Evolutionary conservation across 2,113 vertebrate species (phyloP), one percentile per base, ranked within the genome.

Genomic region (Verasper variegatus): DNA sequence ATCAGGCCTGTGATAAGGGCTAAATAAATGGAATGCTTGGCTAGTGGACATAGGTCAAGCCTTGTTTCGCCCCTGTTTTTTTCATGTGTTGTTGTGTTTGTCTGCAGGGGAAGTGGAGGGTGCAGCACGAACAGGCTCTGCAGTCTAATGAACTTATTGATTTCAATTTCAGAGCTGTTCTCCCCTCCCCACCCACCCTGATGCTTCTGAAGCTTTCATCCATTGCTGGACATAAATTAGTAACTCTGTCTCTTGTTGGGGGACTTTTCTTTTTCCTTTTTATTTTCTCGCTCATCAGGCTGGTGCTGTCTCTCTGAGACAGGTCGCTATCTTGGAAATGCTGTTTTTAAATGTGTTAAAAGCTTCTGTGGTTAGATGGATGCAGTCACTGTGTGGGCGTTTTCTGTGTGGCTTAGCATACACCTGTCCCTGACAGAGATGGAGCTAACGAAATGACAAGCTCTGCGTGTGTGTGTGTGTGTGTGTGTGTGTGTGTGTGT

Each of bases 61-160:
- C 85, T 88, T 91, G 89, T 91, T 92, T 89, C 58, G 54, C 62
- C 70, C 57, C 76, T 66, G 57, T 83, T 87, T 90, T 87, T 85
- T 86, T 85, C 65, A 61, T 72, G 76, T 89, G 82, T 90, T 88
- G 87, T 85, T 90, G 86, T 90, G 89, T 91, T 91, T 93, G 89
- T 91, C 82, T 91, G 82, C 85, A 87, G 73, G 82, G 88, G 92
- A 95, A 94, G 89, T 92, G 85, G 86, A 84, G 82, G 84, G 76
- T 80, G 88, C 81, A 78, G 84, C 81, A 68, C 24, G 64, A 91
- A 89, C 80, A 51, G 78, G 60, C 83, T 92, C 88, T 89, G 94
- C 93, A 93, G 86, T 87, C 91, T 96, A 95, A 96, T 95, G 93
- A 96, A 95, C 92, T 93, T 95, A 96, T 96, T 96, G 95, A 96